Evolutionary conservation across 2,113 vertebrate genomes (phyloP).

Genomic region (Stomatorhinus ivindoensis): DNA sequence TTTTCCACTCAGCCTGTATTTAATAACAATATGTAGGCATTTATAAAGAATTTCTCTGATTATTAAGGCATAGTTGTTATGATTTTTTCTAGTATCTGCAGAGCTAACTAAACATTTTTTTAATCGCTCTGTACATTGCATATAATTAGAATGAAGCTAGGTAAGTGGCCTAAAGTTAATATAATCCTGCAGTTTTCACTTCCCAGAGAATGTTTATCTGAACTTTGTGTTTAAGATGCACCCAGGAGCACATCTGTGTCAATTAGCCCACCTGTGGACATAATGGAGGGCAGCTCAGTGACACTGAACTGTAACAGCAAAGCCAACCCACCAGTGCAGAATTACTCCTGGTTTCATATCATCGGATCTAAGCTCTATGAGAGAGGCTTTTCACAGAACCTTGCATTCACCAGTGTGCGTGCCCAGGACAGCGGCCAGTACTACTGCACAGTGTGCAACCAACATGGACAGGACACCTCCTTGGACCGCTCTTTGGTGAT

Average conservation of each 20-base stretch:
- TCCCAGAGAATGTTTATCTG: background rate
- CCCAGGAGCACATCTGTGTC: constrained; percentile 57
- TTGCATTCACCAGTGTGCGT: constrained; percentile 48
- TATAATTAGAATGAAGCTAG: background rate
- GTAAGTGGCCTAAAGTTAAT: background rate
- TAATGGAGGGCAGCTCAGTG: constrained; percentile 54
- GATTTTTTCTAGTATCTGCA: background rate
- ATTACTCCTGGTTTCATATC: constrained; percentile 57
- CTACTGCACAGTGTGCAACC: constrained; percentile 57
- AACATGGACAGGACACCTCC: constrained; percentile 53
- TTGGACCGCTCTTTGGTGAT: constrained; percentile 43
- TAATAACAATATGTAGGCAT: background rate
- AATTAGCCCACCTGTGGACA: constrained; percentile 50
- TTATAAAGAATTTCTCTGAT: background rate
- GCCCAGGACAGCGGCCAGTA: constrained; percentile 58
- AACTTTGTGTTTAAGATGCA: constrained; percentile 42
- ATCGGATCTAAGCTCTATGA: constrained; percentile 47
- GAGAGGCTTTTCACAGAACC: constrained; percentile 49
- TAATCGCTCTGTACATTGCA: background rate
- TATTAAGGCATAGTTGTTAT: background rate
- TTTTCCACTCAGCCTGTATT: background rate
- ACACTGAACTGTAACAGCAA: constrained; percentile 56
- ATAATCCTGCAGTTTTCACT: background rate
- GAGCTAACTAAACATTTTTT: background rate
- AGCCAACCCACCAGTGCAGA: constrained; percentile 46